Evolutionary conservation across 92 coral and sea anemone genomes (phyloP).

Genomic region (Micromussa lordhowensis): DNA sequence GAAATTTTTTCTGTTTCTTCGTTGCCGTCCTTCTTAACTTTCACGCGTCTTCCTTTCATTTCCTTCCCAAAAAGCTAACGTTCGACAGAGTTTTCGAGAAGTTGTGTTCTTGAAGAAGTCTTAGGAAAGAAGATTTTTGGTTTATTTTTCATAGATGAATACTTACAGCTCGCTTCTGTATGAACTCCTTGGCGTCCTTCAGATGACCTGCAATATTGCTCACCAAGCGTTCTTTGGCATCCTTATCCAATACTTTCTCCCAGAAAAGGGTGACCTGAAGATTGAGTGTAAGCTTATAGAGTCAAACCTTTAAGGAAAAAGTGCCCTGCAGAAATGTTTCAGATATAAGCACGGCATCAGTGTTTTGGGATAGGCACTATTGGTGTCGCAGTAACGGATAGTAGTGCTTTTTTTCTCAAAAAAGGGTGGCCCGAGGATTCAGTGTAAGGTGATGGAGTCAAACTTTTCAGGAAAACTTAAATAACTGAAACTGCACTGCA

Average conservation of each 20-base stretch:
- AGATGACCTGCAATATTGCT: conserved; percentile 94
- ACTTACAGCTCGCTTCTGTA: conserved; percentile 93
- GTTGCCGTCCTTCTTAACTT: not conserved
- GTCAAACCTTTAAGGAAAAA: not conserved
- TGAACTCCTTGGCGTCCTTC: conserved; percentile 90
- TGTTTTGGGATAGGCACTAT: not conserved
- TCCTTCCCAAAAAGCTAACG: not conserved
- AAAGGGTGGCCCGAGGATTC: conserved; percentile 71
- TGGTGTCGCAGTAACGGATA: no score
- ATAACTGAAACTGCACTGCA: not conserved
- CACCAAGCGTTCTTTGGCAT: conserved; percentile 80
- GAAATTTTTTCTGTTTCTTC: no score
- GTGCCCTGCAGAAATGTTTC: not conserved
- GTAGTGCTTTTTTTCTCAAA: no score
- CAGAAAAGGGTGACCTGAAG: conserved; percentile 86
- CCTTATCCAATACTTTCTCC: conserved; percentile 81
- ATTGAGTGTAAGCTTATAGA: no score
- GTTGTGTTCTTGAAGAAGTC: not conserved
- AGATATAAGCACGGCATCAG: not conserved
- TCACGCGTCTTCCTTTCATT: no score
- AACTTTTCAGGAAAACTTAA: not conserved
- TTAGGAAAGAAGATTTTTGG: not conserved
- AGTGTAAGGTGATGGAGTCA: not conserved
- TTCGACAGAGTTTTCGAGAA: not conserved
- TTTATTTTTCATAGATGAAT: no score